Conservation (phyloP, 2,113 vertebrate species). For the Taurulus bubalis region DNA sequence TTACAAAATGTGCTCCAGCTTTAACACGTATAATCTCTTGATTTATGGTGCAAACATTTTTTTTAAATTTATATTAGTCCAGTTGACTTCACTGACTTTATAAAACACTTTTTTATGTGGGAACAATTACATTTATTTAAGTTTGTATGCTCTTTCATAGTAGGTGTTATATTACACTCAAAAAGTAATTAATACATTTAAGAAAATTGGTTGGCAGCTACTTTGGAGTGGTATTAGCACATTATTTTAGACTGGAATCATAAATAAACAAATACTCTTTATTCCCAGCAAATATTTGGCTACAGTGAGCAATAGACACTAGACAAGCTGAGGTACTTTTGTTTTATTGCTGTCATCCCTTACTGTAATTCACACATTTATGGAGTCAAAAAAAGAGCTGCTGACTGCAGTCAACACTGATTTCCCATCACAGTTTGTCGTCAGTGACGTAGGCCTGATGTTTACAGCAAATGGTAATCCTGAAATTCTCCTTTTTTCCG, state of each 20-base stretch:
- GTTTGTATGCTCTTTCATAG: background rate
- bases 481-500: background rate
- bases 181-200: conserved; percentile 11
- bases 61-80: background rate
- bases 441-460: background rate
- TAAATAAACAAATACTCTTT: background rate
- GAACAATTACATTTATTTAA: background rate
- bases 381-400: background rate
- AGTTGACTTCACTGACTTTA: background rate
- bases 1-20: conserved; percentile 7
- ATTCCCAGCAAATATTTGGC: background rate
- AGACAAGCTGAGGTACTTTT: background rate
- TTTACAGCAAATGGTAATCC: background rate
- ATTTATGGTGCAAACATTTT: background rate
- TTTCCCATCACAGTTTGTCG: background rate
- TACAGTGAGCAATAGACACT: conserved; percentile 20
- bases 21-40: conserved; percentile 14
- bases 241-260: conserved; percentile 1
- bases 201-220: background rate
- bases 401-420: background rate
- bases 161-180: conserved; percentile 2
- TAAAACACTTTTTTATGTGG: background rate
- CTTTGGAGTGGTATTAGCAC: background rate
- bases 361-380: background rate
- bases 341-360: conserved; percentile 17